Conservation (phyloP, 2,113 vertebrate species). For the Hyperopisus bebe region DNA sequence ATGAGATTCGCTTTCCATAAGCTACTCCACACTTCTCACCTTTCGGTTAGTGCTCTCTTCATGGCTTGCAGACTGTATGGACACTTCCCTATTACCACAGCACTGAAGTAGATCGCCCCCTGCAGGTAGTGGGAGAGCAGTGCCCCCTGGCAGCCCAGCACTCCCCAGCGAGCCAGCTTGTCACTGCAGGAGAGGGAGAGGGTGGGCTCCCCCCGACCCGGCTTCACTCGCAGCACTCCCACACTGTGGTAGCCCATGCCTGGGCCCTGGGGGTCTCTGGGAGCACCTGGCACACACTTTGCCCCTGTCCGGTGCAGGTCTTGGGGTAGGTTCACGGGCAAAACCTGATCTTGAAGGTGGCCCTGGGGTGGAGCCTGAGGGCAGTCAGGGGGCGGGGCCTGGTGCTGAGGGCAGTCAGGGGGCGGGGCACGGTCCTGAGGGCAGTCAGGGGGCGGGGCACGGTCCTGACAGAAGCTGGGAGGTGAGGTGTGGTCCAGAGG, state of each 20-base stretch:
- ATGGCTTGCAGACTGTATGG: conserved; percentile 71
- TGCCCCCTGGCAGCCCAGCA: conserved; percentile 86
- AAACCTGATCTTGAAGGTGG: background rate
- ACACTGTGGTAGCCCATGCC: conserved; percentile 71
- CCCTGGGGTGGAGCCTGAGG: background rate
- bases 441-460: no score
- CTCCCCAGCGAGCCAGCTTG: conserved; percentile 79
- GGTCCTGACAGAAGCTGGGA: no score
- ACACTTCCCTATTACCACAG: conserved; percentile 77
- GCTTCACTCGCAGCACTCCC: conserved; percentile 79
- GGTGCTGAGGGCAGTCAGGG: no score
- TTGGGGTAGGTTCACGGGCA: background rate
- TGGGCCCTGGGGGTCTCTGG: conserved; percentile 56
- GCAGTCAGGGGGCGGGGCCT: background rate
- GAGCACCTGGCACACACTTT: conserved; percentile 75
- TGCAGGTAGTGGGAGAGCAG: conserved; percentile 85
- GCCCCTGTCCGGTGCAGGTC: conserved; percentile 86
- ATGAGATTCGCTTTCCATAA: background rate
- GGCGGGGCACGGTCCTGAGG: no score
- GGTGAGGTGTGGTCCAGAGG: no score
- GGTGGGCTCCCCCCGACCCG: conserved; percentile 81
- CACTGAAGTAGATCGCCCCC: conserved; percentile 72
- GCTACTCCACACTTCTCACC: conserved; percentile 51
- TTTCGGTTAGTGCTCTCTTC: conserved; percentile 68
- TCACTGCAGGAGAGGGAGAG: conserved; percentile 91